Evolutionary conservation across 1,140 invertebrate species (phyloP).

Genomic region (Pseudomyrmex gracilis): DNA sequence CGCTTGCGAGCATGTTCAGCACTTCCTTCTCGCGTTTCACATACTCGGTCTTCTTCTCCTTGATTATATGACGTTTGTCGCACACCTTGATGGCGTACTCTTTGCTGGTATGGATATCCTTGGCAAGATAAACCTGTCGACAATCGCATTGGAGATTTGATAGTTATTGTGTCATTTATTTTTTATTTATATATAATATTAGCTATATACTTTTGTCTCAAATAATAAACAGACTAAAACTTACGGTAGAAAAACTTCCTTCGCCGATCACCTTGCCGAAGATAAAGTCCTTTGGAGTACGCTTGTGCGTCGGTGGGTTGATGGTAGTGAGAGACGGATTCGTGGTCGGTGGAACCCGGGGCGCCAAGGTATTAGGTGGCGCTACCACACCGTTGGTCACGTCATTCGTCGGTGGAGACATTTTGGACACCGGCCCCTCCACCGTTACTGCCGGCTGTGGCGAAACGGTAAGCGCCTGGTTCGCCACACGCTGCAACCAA

Average conservation of each 20-base stretch:
- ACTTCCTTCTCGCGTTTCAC: slow-evolving; percentile 97
- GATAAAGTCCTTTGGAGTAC: slow-evolving; percentile 94
- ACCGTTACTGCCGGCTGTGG: slow-evolving; percentile 84
- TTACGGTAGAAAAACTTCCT: slow-evolving; percentile 97
- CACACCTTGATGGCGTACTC: slow-evolving; percentile 99
- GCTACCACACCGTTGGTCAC: slow-evolving; percentile 82
- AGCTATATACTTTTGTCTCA: neutral
- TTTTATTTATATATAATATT: neutral
- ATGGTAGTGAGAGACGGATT: slow-evolving; percentile 78
- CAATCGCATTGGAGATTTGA: neutral
- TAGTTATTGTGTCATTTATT: neutral
- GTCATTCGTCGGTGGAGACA: slow-evolving; percentile 85
- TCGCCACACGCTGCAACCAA: slow-evolving; percentile 84
- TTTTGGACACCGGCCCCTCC: slow-evolving; percentile 84
- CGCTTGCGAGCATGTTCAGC: slow-evolving; percentile 90
- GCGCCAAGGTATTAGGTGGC: slow-evolving; percentile 74
- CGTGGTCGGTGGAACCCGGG: slow-evolving; percentile 76
- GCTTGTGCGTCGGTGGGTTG: slow-evolving; percentile 87
- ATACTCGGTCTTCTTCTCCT: slow-evolving; percentile 97
- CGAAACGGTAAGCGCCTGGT: slow-evolving; percentile 85
- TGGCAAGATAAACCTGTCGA: slow-evolving; percentile 93
- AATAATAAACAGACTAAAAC: slow-evolving; percentile 64
- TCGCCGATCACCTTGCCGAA: slow-evolving; percentile 98
- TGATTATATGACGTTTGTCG: slow-evolving; percentile 96
- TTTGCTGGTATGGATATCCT: slow-evolving; percentile 94